A percentile compares a stretch with the other conserved stretches of the same genome.
Evolutionary conservation across 37 sponge, comb jelly and placozoan species (phyloP).

Genomic region (Halichondria panicea): DNA sequence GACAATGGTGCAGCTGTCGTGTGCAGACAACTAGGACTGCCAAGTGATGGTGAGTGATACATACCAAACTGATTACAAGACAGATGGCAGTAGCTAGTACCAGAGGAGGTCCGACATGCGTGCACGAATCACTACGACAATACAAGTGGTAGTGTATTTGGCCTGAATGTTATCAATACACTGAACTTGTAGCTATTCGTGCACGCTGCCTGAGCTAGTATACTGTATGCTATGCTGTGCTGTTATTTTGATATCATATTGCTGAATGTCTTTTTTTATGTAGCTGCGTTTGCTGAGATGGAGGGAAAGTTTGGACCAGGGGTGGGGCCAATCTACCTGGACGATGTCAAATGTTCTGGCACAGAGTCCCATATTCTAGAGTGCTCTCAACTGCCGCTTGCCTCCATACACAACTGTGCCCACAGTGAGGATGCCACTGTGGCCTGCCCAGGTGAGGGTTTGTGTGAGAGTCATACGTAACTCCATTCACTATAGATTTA

Average conservation of each 20-base stretch:
- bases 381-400: slow-evolving; percentile 35
- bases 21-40: slow-evolving; percentile 10
- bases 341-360: slow-evolving; percentile 57
- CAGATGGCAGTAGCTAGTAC: background rate
- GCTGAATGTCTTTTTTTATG: background rate
- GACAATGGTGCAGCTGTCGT: background rate
- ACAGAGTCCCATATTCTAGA: slow-evolving; percentile 46
- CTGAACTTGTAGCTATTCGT: background rate
- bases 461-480: background rate
- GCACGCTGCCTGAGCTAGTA: background rate
- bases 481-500: no score
- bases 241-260: background rate
- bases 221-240: background rate
- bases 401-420: slow-evolving; percentile 37
- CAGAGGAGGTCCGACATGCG: no score
- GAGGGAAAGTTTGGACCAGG: background rate
- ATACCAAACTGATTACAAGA: background rate
- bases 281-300: background rate
- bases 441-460: slow-evolving; percentile 26
- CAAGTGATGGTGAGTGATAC: background rate
- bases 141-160: background rate
- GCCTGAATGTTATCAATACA: background rate
- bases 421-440: slow-evolving; percentile 57
- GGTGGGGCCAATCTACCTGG: slow-evolving; percentile 24
- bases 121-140: no score